phyloP scores from a whole-genome alignment of 2,888 invertebrate genomes.

The Spodoptera exigua region DNA sequence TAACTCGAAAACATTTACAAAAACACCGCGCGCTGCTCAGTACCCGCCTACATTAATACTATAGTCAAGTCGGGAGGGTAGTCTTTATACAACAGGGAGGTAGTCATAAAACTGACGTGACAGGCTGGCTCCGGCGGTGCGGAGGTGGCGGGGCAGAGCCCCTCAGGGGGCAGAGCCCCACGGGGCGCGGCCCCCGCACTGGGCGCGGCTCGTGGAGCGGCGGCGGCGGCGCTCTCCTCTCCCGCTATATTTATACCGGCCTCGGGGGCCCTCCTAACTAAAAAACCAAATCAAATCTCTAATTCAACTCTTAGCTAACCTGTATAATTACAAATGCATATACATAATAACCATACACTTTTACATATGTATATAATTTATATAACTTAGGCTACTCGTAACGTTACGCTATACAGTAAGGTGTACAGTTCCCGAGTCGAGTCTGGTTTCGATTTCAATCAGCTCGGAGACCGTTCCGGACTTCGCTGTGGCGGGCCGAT shows the following conservation, averaged over 20 bases:
- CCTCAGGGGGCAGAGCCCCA: too few relatives aligned
- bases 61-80: slow-evolving; percentile 2
- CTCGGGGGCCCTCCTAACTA: slow-evolving; percentile 69
- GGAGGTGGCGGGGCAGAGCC: too few relatives aligned
- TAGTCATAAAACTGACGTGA: slow-evolving; percentile 46
- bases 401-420: slow-evolving; percentile 59
- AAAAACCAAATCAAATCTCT: slow-evolving; percentile 82
- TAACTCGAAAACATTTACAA: slow-evolving; percentile 77
- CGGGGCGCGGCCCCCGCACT: slow-evolving; percentile 13
- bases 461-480: slow-evolving; percentile 58
- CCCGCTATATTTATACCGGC: slow-evolving; percentile 65
- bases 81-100: slow-evolving; percentile 28
- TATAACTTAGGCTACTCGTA: slow-evolving; percentile 64
- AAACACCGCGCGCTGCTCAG: slow-evolving; percentile 54
- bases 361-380: slow-evolving; percentile 83
- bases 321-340: slow-evolving; percentile 89
- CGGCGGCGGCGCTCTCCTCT: slow-evolving; percentile 46
- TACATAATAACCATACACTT: slow-evolving; percentile 85
- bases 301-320: slow-evolving; percentile 81
- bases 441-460: slow-evolving; percentile 47
- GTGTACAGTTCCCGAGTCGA: slow-evolving; percentile 53
- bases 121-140: not conserved
- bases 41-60: slow-evolving; percentile 18
- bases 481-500: slow-evolving; percentile 59
- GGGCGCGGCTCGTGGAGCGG: slow-evolving; percentile 45